Percentiles rank a stretch among this genome's conserved stretches.
phyloP scores from a whole-genome alignment of 2,113 vertebrate species.

The Pseudorasbora parva region DNA sequence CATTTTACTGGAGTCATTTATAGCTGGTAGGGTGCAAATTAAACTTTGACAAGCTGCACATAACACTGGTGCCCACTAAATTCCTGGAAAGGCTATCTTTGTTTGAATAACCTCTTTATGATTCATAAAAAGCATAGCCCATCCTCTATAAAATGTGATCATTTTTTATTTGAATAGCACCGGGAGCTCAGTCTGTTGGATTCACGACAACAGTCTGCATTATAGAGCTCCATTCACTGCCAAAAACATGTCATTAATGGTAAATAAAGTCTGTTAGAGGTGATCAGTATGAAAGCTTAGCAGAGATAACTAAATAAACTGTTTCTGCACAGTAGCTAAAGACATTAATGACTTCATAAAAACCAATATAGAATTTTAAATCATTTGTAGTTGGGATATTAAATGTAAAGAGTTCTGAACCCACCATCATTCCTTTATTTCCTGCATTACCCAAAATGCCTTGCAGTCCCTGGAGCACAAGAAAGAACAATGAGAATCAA shows the following conservation, averaged over 20 bases:
- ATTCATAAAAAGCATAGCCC: constrained; percentile 43
- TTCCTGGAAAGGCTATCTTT: background rate
- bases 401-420: constrained; percentile 51
- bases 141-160: constrained; percentile 55
- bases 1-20: constrained; percentile 39
- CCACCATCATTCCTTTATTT: constrained; percentile 75
- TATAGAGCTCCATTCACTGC: constrained; percentile 1
- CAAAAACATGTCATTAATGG: background rate
- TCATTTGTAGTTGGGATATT: background rate
- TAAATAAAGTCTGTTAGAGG: background rate
- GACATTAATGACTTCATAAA: constrained; percentile 1
- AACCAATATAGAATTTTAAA: constrained; percentile 3
- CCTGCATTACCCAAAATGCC: constrained; percentile 75
- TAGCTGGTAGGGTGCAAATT: constrained; percentile 3
- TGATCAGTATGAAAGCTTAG: constrained; percentile 1
- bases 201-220: constrained; percentile 8
- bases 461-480: constrained; percentile 74
- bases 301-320: background rate
- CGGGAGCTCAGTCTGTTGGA: constrained; percentile 22
- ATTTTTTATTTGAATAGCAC: constrained; percentile 49
- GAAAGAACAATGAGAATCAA: constrained; percentile 42
- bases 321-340: background rate
- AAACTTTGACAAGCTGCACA: constrained; percentile 31
- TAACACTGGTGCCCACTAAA: constrained; percentile 13
- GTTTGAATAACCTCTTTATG: constrained; percentile 41